A percentile compares a stretch with the other conserved stretches of the same genome.
Evolutionary conservation across 2,888 invertebrate species (phyloP).

Genomic region (Quadroppia sp.): DNA sequence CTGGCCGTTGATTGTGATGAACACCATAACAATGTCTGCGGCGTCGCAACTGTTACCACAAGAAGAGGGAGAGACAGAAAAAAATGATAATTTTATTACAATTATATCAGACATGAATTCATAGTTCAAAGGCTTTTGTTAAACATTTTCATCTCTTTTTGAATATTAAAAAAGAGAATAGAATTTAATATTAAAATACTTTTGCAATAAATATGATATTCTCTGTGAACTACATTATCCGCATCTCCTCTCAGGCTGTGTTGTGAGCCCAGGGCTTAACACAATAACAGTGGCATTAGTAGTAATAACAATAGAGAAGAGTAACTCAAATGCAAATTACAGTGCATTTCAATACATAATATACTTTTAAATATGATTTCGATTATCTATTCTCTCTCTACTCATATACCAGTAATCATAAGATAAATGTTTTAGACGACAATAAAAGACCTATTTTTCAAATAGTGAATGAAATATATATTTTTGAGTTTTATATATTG

Average conservation of each 20-base stretch:
- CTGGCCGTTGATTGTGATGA: slow-evolving; percentile 73
- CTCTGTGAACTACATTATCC: slow-evolving; percentile 1
- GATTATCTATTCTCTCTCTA: neutral
- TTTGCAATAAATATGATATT: neutral
- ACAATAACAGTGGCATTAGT: neutral
- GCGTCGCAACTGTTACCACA: slow-evolving; percentile 64
- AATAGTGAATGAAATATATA: too few species aligned
- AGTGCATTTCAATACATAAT: neutral
- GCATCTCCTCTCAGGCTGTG: too few species aligned
- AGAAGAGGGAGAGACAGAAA: neutral
- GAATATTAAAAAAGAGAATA: neutral
- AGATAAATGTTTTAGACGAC: too few species aligned
- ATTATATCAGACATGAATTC: neutral
- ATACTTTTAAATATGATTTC: neutral
- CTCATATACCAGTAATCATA: neutral
- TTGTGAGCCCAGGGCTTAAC: neutral
- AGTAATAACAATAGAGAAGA: neutral
- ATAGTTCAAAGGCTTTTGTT: neutral
- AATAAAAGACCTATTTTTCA: too few species aligned
- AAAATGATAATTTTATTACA: too few species aligned
- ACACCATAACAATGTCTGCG: slow-evolving; percentile 73
- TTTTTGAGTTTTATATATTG: too few species aligned
- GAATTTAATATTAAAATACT: neutral
- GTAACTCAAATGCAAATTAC: slow-evolving; percentile 28
- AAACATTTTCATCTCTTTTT: neutral